Evolutionary conservation across 1,140 invertebrate genomes (phyloP).

Genomic region (Sinonovacula constricta): DNA sequence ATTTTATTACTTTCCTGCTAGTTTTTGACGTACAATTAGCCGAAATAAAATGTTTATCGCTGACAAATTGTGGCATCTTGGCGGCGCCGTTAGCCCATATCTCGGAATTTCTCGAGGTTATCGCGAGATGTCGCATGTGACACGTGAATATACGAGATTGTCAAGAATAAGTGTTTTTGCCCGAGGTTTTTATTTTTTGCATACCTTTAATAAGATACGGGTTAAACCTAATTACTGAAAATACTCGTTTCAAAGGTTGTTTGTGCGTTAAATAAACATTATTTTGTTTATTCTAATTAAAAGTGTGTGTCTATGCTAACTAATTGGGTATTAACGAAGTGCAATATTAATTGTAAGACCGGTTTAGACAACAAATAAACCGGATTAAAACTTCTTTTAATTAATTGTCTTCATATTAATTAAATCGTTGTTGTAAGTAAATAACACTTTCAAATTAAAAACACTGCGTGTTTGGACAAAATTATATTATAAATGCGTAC

Average conservation of each 20-base stretch:
- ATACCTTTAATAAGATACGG: not conserved
- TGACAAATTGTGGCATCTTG: conserved; percentile 43
- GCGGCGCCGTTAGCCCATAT: conserved; percentile 25
- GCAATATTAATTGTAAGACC: not conserved
- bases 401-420: too few relatives aligned
- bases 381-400: too few relatives aligned
- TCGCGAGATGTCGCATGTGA: conserved; percentile 40
- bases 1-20: conserved; percentile 43
- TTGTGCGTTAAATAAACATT: too few relatives aligned
- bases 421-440: too few relatives aligned
- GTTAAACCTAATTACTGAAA: too few relatives aligned
- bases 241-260: too few relatives aligned
- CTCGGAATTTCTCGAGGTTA: conserved; percentile 41
- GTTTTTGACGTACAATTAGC: conserved; percentile 50
- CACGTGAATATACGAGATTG: conserved; percentile 51
- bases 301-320: not conserved
- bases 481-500: too few relatives aligned
- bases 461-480: too few relatives aligned
- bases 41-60: conserved; percentile 47
- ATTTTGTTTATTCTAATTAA: not conserved
- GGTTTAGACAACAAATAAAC: not conserved
- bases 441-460: too few relatives aligned
- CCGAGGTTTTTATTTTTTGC: not conserved
- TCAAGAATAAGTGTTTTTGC: conserved; percentile 15
- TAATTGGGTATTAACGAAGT: not conserved